phyloP scores from a whole-genome alignment of 2,888 invertebrate genomes.

The Balanococcus diminutus region DNA sequence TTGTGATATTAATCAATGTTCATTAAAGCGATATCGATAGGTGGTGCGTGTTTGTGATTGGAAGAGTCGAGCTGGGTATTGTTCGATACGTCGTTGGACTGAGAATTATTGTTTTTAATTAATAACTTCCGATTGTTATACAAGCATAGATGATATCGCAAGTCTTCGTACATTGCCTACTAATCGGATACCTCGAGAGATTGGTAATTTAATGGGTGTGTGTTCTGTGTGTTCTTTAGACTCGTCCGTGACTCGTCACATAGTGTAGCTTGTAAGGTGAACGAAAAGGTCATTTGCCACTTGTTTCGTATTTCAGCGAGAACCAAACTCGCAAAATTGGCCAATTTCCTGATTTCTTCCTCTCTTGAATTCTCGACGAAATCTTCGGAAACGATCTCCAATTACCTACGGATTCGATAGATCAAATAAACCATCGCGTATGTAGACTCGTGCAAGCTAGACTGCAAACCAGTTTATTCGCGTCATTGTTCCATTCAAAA shows the following conservation, averaged over 20 bases:
- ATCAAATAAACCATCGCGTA: too few species aligned
- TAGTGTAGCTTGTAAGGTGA: background rate
- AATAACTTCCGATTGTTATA: constrained; percentile 41
- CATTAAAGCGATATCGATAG: constrained; percentile 37
- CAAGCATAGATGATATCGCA: background rate
- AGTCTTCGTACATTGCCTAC: constrained; percentile 8
- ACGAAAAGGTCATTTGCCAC: background rate
- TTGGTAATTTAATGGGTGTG: background rate
- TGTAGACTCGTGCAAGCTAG: too few species aligned
- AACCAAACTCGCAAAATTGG: too few species aligned
- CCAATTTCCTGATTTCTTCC: too few species aligned
- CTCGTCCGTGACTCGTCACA: background rate
- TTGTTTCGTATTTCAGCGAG: background rate
- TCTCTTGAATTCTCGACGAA: too few species aligned
- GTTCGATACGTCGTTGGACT: background rate
- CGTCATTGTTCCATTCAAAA: background rate
- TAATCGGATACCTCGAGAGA: background rate
- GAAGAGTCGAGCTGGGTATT: constrained; percentile 2
- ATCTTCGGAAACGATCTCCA: too few species aligned
- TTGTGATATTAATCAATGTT: constrained; percentile 28
- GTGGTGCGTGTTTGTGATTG: constrained; percentile 36
- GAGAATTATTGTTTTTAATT: constrained; percentile 42
- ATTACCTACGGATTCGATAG: too few species aligned
- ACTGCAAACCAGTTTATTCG: background rate
- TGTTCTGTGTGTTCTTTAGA: too few species aligned